These are phyloP conservation scores for Parasteatoda tepidariorum DNA, from an alignment of 1,140 invertebrate species.

Conservation along the genomic window DNA sequence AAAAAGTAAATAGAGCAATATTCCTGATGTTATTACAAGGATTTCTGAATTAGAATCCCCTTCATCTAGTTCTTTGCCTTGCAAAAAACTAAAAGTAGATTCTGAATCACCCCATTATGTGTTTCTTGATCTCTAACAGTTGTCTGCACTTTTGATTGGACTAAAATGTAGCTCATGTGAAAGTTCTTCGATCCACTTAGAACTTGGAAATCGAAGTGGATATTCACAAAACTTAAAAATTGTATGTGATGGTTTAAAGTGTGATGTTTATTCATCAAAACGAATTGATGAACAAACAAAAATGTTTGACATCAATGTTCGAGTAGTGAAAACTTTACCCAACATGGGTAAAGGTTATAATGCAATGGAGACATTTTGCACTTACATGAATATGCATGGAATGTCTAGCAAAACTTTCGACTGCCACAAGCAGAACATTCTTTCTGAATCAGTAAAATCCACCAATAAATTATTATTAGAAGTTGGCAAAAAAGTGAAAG, in stretches of 20 bases:
- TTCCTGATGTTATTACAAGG: too few relatives aligned
- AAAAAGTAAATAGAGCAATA: too few relatives aligned
- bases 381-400: neutral
- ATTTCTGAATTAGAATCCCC: too few relatives aligned
- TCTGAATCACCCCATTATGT: too few relatives aligned
- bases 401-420: neutral
- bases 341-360: neutral
- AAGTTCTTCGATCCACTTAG: too few relatives aligned
- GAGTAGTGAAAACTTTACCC: neutral
- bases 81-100: too few relatives aligned
- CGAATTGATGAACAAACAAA: neutral
- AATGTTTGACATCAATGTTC: neutral
- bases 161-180: too few relatives aligned
- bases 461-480: neutral
- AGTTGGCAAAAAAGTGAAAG: neutral
- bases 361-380: neutral
- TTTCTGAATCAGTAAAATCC: neutral
- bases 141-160: too few relatives aligned
- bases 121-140: too few relatives aligned
- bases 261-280: neutral
- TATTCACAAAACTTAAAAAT: neutral
- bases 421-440: neutral
- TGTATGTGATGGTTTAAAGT: neutral
- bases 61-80: too few relatives aligned
- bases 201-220: neutral